These are phyloP conservation scores for Tyrannus savana DNA, from an alignment of 2,113 vertebrate species.

Conservation along the genomic window DNA sequence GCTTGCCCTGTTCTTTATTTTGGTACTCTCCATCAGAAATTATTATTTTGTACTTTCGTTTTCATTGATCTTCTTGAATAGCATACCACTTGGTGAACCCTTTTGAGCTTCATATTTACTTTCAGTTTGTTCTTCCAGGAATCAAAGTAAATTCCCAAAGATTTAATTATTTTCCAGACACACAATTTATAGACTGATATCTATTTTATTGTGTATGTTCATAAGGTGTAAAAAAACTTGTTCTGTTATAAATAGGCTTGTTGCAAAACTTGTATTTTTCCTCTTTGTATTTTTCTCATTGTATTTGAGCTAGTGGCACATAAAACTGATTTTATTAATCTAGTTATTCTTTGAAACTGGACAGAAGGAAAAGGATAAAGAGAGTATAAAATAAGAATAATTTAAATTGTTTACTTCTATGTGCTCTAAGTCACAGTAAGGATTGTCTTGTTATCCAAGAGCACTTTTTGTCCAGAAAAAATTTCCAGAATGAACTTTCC, in stretches of 20 bases:
- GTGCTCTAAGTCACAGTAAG: background rate
- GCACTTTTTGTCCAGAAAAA: background rate
- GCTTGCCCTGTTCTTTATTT: background rate
- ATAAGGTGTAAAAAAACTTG: fast-evolving
- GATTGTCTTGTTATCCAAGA: background rate
- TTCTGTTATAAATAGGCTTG: background rate
- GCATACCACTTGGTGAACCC: background rate
- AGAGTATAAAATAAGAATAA: background rate
- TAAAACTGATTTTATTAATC: background rate
- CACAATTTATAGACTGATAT: background rate
- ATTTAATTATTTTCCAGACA: background rate
- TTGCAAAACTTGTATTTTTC: background rate
- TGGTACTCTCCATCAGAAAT: background rate
- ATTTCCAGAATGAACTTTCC: background rate
- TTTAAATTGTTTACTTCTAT: background rate
- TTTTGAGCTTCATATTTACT: background rate
- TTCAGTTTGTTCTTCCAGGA: background rate
- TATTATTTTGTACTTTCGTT: background rate
- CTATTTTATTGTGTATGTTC: background rate
- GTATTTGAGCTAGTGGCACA: background rate
- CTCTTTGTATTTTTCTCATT: background rate
- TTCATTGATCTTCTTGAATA: background rate
- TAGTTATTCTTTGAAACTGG: background rate
- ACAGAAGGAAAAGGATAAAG: background rate
- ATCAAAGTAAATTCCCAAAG: background rate